Evolutionary conservation across 23 tunicate genomes (phyloP).

Genomic region (Phallusia fumigata): DNA sequence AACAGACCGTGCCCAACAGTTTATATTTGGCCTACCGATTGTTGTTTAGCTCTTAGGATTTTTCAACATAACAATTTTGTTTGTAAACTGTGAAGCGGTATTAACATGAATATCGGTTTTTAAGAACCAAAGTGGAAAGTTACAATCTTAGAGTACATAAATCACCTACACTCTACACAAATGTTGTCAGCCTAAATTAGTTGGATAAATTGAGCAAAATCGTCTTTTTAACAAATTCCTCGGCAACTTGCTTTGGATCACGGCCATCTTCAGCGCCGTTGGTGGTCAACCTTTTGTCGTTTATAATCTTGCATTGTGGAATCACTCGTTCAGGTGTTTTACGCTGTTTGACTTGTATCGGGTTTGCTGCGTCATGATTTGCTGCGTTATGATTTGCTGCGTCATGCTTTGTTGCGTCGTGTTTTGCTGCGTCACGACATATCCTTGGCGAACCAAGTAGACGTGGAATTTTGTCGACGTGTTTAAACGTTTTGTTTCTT

Average conservation of each 20-base stretch:
- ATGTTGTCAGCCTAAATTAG: background rate
- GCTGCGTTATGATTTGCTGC: background rate
- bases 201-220: background rate
- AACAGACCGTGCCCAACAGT: too few species aligned
- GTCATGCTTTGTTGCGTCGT: background rate
- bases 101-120: too few species aligned
- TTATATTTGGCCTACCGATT: too few species aligned
- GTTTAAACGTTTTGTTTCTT: slow-evolving; percentile 47
- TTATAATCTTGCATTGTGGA: background rate
- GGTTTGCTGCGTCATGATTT: background rate
- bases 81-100: too few species aligned
- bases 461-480: slow-evolving; percentile 66
- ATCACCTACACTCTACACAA: too few species aligned
- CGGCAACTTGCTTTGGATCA: slow-evolving; percentile 17
- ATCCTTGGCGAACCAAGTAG: slow-evolving; percentile 48
- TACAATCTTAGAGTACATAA: background rate
- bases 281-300: background rate
- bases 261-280: background rate
- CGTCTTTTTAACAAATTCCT: slow-evolving; percentile 13
- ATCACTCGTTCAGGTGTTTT: background rate
- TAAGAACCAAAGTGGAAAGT: too few species aligned
- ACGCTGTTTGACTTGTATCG: background rate
- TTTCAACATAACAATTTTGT: too few species aligned
- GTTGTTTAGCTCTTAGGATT: too few species aligned
- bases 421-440: background rate